Evolutionary conservation across 2,797 vertebrate genomes (phyloP).

Genomic region (Xiphorhynchus erythropygius): DNA sequence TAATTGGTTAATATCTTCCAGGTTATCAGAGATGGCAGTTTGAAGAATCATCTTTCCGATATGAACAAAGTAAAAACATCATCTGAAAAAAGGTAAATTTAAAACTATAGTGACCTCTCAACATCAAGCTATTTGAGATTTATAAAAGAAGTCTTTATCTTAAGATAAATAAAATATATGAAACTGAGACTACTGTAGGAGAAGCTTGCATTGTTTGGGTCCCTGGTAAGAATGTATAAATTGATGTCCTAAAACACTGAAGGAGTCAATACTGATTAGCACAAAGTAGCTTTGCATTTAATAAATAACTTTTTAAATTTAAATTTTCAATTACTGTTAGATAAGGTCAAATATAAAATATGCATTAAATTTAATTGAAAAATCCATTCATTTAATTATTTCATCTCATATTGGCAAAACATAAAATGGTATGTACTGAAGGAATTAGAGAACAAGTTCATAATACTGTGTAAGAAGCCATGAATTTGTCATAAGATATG

Average conservation of each 20-base stretch:
- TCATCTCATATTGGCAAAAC: neutral
- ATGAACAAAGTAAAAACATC: conserved; percentile 96
- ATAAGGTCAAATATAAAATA: neutral
- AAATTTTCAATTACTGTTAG: neutral
- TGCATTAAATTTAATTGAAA: neutral
- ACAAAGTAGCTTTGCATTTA: neutral
- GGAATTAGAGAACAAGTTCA: neutral
- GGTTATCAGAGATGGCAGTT: conserved; percentile 82
- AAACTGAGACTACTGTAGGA: neutral
- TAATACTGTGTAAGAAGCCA: neutral
- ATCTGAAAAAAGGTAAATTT: conserved; percentile 91
- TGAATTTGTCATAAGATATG: neutral
- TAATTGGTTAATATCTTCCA: conserved; percentile 42
- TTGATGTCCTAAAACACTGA: neutral
- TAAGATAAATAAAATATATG: neutral
- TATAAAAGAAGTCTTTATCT: neutral
- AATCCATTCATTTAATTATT: neutral
- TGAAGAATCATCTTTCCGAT: conserved; percentile 74
- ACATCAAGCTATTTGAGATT: neutral
- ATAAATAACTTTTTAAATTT: neutral
- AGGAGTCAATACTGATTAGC: neutral
- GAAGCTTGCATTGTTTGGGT: neutral
- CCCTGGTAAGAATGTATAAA: neutral
- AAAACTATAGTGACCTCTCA: neutral
- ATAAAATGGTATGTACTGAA: neutral